Evolutionary conservation across 2,888 invertebrate genomes (phyloP).

Genomic region (Rhagonycha lutea): DNA sequence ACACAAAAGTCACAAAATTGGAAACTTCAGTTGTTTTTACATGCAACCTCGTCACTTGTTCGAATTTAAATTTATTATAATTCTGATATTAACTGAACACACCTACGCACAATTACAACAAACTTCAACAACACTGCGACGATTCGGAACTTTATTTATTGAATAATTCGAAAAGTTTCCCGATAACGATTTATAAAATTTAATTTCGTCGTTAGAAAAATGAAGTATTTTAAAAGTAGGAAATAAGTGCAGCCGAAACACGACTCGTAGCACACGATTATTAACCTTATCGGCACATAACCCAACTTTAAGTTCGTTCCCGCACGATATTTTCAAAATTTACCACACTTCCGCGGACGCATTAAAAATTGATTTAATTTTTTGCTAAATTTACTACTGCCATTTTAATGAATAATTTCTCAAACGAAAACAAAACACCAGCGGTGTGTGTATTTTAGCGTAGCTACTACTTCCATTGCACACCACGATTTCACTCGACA

Average conservation of each 20-base stretch:
- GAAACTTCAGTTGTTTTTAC: neutral
- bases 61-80: neutral
- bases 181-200: neutral
- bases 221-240: neutral
- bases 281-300: conserved; percentile 21
- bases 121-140: neutral
- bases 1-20: conserved; percentile 3
- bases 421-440: conserved; percentile 8
- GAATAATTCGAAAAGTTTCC: neutral
- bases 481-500: conserved; percentile 52
- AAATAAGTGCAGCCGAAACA: conserved; percentile 15
- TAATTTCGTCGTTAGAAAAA: neutral
- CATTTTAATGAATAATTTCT: neutral
- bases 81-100: neutral
- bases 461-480: conserved; percentile 39
- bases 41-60: conserved; percentile 1
- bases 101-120: neutral
- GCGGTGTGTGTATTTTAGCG: conserved; percentile 29
- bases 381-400: neutral
- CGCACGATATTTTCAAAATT: conserved; percentile 12
- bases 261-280: conserved; percentile 12
- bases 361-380: neutral
- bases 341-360: neutral
- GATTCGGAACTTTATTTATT: neutral
- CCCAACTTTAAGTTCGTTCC: conserved; percentile 18